Conservation (phyloP, 2,113 vertebrate genomes). For the Poeciliopsis prolifica region DNA sequence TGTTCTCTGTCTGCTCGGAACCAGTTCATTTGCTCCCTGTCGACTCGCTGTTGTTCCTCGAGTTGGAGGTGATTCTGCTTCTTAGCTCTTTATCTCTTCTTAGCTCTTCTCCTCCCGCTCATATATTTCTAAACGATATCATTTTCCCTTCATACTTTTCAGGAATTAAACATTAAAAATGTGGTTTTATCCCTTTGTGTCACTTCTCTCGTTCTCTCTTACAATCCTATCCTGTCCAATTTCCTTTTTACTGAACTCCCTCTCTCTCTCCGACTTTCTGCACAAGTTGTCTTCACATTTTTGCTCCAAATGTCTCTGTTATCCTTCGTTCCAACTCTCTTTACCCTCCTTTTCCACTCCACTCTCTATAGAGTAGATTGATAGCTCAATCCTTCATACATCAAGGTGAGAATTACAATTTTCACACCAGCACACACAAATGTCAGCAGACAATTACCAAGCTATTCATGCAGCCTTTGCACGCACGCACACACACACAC, state of each 20-base stretch:
- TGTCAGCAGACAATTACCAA: constrained; percentile 33
- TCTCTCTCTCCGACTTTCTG: constrained; percentile 2
- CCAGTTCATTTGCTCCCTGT: constrained; percentile 62
- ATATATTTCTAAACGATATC: background rate
- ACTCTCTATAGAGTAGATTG: constrained; percentile 67
- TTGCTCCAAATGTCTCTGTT: constrained; percentile 25
- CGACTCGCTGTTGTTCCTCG: constrained; percentile 25
- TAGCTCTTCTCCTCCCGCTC: background rate
- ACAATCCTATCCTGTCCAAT: background rate
- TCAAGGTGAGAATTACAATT: constrained; percentile 73
- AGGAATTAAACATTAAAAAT: background rate
- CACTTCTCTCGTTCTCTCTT: constrained; percentile 6
- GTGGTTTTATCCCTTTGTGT: constrained; percentile 26
- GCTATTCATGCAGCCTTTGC: constrained; percentile 25
- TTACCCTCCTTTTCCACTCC: constrained; percentile 59
- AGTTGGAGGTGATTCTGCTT: constrained; percentile 16
- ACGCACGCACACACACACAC: background rate
- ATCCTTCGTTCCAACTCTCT: constrained; percentile 48
- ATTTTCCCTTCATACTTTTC: constrained; percentile 5
- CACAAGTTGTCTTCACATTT: background rate
- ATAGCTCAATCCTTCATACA: constrained; percentile 67
- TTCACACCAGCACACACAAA: constrained; percentile 38
- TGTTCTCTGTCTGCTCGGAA: constrained; percentile 55
- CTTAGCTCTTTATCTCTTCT: background rate
- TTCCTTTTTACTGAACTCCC: background rate